phyloP scores from a whole-genome alignment of 2,888 invertebrate genomes.

The Erynnis tages region DNA sequence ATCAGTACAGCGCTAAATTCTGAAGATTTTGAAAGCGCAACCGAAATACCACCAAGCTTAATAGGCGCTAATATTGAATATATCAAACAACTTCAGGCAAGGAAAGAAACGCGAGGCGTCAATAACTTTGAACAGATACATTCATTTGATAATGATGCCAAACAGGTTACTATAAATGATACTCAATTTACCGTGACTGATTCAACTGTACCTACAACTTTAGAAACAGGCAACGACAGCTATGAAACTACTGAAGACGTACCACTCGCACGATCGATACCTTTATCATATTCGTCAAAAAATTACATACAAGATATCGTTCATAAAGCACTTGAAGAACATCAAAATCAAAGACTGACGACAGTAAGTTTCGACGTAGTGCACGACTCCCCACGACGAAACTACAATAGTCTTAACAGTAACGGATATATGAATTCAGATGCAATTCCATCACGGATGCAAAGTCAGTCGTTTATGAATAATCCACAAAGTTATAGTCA shows the following conservation, averaged over 20 bases:
- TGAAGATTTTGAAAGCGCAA: slow-evolving; percentile 48
- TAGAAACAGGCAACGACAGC: slow-evolving; percentile 7
- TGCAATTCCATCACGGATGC: slow-evolving; percentile 34
- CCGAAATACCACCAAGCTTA: slow-evolving; percentile 61
- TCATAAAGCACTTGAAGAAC: slow-evolving; percentile 46
- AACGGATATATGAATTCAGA: slow-evolving; percentile 30
- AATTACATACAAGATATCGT: slow-evolving; percentile 36
- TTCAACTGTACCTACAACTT: slow-evolving; percentile 38
- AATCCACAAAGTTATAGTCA: slow-evolving; percentile 60
- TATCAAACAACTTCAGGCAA: slow-evolving; percentile 69
- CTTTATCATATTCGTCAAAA: slow-evolving; percentile 23
- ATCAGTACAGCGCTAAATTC: slow-evolving; percentile 45
- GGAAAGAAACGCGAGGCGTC: slow-evolving; percentile 60
- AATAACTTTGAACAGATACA: slow-evolving; percentile 48
- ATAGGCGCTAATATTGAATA: slow-evolving; percentile 76
- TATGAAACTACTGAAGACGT: slow-evolving; percentile 23
- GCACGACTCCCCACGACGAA: slow-evolving; percentile 44
- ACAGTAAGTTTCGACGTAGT: slow-evolving; percentile 64
- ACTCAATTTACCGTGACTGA: slow-evolving; percentile 58
- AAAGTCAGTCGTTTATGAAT: slow-evolving; percentile 43
- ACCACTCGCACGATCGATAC: slow-evolving; percentile 24
- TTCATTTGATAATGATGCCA: slow-evolving; percentile 70
- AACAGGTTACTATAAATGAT: slow-evolving; percentile 63
- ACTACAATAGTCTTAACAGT: slow-evolving; percentile 32
- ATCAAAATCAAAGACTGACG: slow-evolving; percentile 51